Evolutionary conservation across 2,113 vertebrate species (phyloP).

Genomic region (Onychostruthus taczanowskii): DNA sequence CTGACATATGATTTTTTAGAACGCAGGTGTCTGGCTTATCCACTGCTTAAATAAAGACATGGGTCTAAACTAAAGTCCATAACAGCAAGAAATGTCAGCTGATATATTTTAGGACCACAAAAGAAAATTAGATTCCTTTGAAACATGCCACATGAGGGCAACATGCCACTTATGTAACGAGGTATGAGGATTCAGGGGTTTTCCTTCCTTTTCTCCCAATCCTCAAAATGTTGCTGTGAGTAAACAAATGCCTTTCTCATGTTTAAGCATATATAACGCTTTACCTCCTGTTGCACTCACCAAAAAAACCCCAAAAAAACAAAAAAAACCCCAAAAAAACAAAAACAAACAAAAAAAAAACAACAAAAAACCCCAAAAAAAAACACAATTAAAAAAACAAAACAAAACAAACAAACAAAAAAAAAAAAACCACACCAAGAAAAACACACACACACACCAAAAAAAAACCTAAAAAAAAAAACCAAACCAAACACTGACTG

Average conservation of each 20-base stretch:
- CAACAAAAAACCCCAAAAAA: too few relatives aligned
- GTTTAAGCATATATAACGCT: not conserved
- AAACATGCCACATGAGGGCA: not conserved
- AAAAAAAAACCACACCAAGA: too few relatives aligned
- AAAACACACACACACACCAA: too few relatives aligned
- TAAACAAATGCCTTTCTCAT: not conserved
- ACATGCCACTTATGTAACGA: not conserved
- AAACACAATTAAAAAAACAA: not conserved
- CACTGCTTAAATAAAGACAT: constrained; percentile 30
- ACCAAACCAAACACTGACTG: not conserved
- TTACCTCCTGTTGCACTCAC: not conserved
- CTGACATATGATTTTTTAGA: not conserved
- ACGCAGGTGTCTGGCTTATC: not conserved
- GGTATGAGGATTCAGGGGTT: not conserved
- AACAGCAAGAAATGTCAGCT: not conserved
- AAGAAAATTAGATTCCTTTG: constrained; percentile 23
- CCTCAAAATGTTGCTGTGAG: not conserved
- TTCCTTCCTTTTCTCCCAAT: not conserved
- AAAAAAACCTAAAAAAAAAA: too few relatives aligned
- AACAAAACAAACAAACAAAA: too few relatives aligned
- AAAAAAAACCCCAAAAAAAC: not conserved
- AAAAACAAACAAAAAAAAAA: too few relatives aligned
- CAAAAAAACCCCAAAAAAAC: not conserved
- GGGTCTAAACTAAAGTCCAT: not conserved
- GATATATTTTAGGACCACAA: not conserved